These are phyloP conservation scores for Crocidura indochinensis DNA, from an alignment of 2,797 vertebrate species.

Conservation along the genomic window DNA sequence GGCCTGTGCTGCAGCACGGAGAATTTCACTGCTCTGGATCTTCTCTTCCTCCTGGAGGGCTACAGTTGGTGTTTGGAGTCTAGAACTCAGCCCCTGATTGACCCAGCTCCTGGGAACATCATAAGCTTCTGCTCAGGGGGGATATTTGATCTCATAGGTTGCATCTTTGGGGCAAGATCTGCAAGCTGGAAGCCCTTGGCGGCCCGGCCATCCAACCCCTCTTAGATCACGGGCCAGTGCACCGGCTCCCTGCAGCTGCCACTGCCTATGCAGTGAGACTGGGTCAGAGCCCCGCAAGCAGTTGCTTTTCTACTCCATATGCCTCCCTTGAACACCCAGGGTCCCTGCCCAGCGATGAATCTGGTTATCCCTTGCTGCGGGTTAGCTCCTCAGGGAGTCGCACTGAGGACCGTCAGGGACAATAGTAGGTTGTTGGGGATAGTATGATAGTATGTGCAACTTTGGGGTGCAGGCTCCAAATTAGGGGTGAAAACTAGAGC, in stretches of 20 bases:
- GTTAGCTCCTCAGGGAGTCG: rapidly evolving
- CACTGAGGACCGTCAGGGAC: not conserved
- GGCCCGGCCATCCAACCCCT: not conserved
- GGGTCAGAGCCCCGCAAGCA: not conserved
- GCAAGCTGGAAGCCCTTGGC: not conserved
- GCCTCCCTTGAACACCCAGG: not conserved
- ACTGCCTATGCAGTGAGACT: not conserved
- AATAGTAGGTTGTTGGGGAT: too few species aligned
- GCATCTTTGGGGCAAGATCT: not conserved
- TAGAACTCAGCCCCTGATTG: not conserved
- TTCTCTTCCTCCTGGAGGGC: not conserved
- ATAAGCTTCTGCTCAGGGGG: not conserved
- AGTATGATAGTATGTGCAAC: too few species aligned
- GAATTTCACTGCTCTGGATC: not conserved
- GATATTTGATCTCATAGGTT: not conserved
- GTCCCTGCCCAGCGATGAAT: not conserved
- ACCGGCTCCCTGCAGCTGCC: not conserved
- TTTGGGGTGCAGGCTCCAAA: too few species aligned
- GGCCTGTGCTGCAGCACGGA: not conserved
- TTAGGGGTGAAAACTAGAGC: too few species aligned
- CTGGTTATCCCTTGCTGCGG: rapidly evolving
- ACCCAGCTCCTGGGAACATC: not conserved
- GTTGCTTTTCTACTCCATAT: not conserved
- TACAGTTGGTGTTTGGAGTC: not conserved
- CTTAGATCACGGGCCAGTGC: not conserved